phyloP scores from a whole-genome alignment of 2,797 vertebrate genomes.

The Darevskia nairensis region DNA sequence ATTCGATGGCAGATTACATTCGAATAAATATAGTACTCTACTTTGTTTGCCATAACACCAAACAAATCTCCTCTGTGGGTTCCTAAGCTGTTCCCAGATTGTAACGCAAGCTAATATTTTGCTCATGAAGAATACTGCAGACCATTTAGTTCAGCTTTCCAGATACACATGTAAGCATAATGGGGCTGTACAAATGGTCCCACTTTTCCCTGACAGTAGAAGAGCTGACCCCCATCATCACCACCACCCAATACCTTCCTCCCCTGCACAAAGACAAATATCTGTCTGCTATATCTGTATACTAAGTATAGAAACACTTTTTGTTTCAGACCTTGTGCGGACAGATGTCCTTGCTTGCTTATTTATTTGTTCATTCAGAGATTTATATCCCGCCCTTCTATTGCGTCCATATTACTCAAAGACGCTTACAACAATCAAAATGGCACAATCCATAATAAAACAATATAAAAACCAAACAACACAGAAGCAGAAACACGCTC shows the following conservation, averaged over 20 bases:
- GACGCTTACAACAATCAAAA: background rate
- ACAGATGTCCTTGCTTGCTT: conserved; percentile 30
- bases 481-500: background rate
- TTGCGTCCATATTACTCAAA: background rate
- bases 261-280: conserved; percentile 19
- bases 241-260: background rate
- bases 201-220: conserved; percentile 4
- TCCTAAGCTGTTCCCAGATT: conserved; percentile 16
- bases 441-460: background rate
- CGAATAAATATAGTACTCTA: background rate
- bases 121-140: conserved; percentile 26
- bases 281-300: background rate
- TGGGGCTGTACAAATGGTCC: conserved; percentile 33
- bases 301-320: conserved; percentile 1
- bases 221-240: conserved; percentile 4
- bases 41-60: conserved; percentile 27
- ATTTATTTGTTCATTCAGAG: background rate
- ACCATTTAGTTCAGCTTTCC: conserved; percentile 32
- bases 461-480: background rate
- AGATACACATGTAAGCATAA: conserved; percentile 32
- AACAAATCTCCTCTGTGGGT: conserved; percentile 9
- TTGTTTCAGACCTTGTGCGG: conserved; percentile 38
- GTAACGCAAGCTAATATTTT: conserved; percentile 15
- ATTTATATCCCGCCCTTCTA: background rate
- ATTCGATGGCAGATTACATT: too few relatives aligned